These are phyloP conservation scores for Petrolisthes cinctipes DNA, from an alignment of 2,888 invertebrate genomes.

Conservation along the genomic window DNA sequence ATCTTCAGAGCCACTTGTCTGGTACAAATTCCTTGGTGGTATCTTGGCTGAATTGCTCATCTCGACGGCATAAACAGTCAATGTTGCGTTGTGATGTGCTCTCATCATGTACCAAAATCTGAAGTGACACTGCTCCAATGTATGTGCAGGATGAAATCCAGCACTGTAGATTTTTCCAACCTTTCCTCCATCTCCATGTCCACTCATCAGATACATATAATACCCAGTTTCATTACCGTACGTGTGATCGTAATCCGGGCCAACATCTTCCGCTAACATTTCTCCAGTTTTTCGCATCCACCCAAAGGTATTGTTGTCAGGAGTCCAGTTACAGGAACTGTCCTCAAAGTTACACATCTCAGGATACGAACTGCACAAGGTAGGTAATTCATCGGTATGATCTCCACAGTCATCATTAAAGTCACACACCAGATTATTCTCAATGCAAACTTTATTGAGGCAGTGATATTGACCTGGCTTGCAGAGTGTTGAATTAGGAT, in stretches of 20 bases:
- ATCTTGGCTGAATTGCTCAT: not conserved
- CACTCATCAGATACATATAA: constrained; percentile 47
- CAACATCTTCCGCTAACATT: constrained; percentile 41
- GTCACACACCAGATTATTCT: constrained; percentile 37
- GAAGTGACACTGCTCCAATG: constrained; percentile 21
- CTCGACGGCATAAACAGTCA: constrained; percentile 38
- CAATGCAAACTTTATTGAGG: constrained; percentile 40
- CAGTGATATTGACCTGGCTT: constrained; percentile 27
- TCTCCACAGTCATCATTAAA: constrained; percentile 60
- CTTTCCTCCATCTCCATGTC: constrained; percentile 19
- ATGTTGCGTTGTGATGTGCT: constrained; percentile 20
- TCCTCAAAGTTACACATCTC: constrained; percentile 56
- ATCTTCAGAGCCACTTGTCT: constrained; percentile 34
- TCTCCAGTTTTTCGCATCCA: constrained; percentile 50
- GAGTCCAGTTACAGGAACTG: constrained; percentile 47
- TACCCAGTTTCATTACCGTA: constrained; percentile 48
- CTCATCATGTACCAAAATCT: constrained; percentile 58
- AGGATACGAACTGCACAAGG: constrained; percentile 29
- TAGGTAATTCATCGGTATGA: constrained; percentile 39
- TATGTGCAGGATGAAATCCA: constrained; percentile 20
- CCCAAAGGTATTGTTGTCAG: constrained; percentile 22
- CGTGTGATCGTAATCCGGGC: constrained; percentile 55
- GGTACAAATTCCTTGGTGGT: not conserved
- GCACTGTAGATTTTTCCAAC: constrained; percentile 31
- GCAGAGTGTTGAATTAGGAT: constrained; percentile 28